These are phyloP conservation scores for Aquatica leii DNA, from an alignment of 2,888 invertebrate species.

Conservation along the genomic window DNA sequence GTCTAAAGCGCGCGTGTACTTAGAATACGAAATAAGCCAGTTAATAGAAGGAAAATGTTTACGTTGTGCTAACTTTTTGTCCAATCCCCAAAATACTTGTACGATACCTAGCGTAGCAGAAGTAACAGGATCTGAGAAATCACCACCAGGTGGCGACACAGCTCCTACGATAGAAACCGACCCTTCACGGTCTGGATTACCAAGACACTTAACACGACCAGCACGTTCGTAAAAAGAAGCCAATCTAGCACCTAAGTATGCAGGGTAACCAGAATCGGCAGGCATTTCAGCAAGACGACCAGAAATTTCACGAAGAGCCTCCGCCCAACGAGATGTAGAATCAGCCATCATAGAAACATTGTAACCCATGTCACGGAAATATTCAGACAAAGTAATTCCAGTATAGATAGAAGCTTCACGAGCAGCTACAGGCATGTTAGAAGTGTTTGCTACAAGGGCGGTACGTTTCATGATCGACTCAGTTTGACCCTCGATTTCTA, in stretches of 20 bases:
- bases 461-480: constrained; percentile 99
- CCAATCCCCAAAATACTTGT: constrained; percentile 99
- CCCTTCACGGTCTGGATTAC: constrained; percentile 98
- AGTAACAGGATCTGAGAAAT: constrained; percentile 99
- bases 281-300: constrained; percentile 99
- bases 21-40: constrained; percentile 96
- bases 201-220: constrained; percentile 95
- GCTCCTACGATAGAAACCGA: constrained; percentile 99
- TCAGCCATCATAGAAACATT: constrained; percentile 99
- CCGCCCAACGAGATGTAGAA: constrained; percentile 99
- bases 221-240: constrained; percentile 99
- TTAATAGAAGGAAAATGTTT: constrained; percentile 99
- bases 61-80: constrained; percentile 98
- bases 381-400: constrained; percentile 98
- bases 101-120: constrained; percentile 98
- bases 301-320: constrained; percentile 97
- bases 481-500: constrained; percentile 95
- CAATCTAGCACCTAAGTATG: constrained; percentile 96
- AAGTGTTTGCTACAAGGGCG: constrained; percentile 98
- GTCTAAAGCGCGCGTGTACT: constrained; percentile 97
- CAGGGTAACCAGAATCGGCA: constrained; percentile 98
- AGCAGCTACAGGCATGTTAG: constrained; percentile 99
- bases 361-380: constrained; percentile 99
- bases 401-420: constrained; percentile 99
- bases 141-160: constrained; percentile 99